Conservation (phyloP, 1,140 invertebrate genomes). For the Chelonus insularis region DNA sequence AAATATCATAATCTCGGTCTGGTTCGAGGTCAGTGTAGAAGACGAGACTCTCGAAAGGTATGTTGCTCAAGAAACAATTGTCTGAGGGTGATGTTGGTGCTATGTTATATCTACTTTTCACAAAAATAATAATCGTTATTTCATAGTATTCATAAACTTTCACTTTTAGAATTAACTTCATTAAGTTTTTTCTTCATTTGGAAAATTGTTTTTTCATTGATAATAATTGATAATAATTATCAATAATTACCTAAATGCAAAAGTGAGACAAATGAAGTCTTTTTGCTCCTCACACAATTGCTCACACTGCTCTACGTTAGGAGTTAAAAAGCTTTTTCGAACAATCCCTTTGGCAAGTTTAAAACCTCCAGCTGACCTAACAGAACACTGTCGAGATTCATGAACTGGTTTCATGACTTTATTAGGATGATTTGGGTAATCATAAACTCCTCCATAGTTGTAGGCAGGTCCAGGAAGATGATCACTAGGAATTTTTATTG, state of each 20-base stretch:
- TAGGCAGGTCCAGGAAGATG: constrained; percentile 23
- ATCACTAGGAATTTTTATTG: background rate
- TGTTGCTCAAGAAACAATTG: constrained; percentile 76
- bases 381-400: constrained; percentile 63
- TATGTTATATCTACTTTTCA: constrained; percentile 52
- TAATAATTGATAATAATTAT: constrained; percentile 3
- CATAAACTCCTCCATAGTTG: constrained; percentile 46
- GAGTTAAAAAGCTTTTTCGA: constrained; percentile 66
- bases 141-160: background rate
- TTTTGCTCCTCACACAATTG: constrained; percentile 71
- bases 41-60: constrained; percentile 68
- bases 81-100: constrained; percentile 59
- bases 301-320: constrained; percentile 74
- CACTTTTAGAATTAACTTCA: background rate
- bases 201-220: background rate
- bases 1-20: constrained; percentile 78
- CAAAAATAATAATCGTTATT: background rate
- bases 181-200: too few species aligned
- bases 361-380: constrained; percentile 73
- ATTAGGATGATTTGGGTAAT: constrained; percentile 41
- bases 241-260: constrained; percentile 72
- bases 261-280: constrained; percentile 72
- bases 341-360: constrained; percentile 68
- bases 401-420: constrained; percentile 21
- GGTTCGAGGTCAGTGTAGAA: constrained; percentile 74